Evolutionary conservation across 2,113 vertebrate species (phyloP), one percentile per base, ranked within the genome.

Genomic region (Leuciscus idus): DNA sequence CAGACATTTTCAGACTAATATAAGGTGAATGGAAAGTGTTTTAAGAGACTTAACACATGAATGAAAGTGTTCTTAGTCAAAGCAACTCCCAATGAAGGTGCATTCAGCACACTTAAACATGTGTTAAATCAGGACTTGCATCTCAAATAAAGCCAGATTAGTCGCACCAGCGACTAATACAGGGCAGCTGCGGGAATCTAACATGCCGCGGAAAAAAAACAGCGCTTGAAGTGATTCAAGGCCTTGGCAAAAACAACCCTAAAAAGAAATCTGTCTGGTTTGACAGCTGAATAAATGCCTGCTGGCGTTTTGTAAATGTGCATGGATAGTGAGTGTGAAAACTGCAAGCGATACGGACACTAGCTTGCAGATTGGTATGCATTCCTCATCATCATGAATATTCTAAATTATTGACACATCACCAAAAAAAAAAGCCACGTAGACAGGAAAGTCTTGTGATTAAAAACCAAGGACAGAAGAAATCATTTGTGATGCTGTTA

Each of bases 201-300:
- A 21, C 57, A 17, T 50, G 77, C 12, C 17, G 6, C 13, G 78
- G 72, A 79, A 66, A 50, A 57, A 55, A 30, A 74, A 79, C 48
- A 64, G 59, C n/a, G 33, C 84, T 83, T 36, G 76, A 79, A 88
- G 86, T 75, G 88, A 85, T 89, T 76, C 72, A 85, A 89, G 86
- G 83, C 84, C 78, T 82, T 62, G n/a, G 84, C 26, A 81, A 68
- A 81, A 89, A 72, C 66, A 73, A 28, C 19, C 28, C 28, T 80
- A 77, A 89, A 89, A 94, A 91, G 92, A 92, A 90, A 92, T 91
- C 92, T 84, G 88, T 90, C 89, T 86, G 81, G 89, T 52, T 52
- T 91, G 93, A 92, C 92, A 91, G 93, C 91, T 92, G 92, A 92
- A 93, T 93, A 90, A 88, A 82, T 92, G 90, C 92, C 92, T 93